Base-by-base conservation (phyloP, 2,113 vertebrate species). In the Lipotes vexillifer region DNA sequence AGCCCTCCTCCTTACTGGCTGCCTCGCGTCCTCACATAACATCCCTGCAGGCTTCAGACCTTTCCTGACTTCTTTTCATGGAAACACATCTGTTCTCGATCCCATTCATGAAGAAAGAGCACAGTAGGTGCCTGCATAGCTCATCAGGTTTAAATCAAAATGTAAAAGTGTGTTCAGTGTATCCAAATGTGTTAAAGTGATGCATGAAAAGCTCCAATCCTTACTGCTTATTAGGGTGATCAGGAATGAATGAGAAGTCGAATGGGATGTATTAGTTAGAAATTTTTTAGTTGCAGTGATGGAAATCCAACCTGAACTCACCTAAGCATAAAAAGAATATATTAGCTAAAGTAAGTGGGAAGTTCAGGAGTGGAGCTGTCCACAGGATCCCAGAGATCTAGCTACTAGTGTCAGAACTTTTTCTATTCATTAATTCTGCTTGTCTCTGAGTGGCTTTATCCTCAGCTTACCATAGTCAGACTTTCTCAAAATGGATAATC, bases 141-240 rank as follows among this genome's bases (percentile, higher is more conserved):
- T 90, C 86, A 92, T 90, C 57, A 94, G 65, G 55, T 91, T 89
- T 46, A 68, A 91, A 96, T 92, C 31, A 93, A 80, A 93, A 57
- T 52, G 72, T 88, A 41, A 86, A 91, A 92, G 36, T 94, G 44
- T 80, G 25, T 84, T 96, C 59, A 61, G 0, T 71, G 78, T 75
- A 77, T 88, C 66, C 52, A 95, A 68, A 85, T 83, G 88, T 78
- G 57, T 92, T 72, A 86, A 92, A 93, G 84, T 33, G 85, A 72
- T 0, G 2, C 71, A 52, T 23, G 38, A 41, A 66, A 57, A 92
- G 17, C 33, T 61, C 46, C 33, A 44, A 6, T 66, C 36, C 75
- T 94, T 85, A 29, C 33, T 91, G 46, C 85, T 96, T 63, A 77
- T 88, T 91, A 88, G 69, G 31, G 55, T n/a, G 41, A 94, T 57